phyloP scores from a whole-genome alignment of 2,113 vertebrate genomes.

The Phalacrocorax carbo region DNA sequence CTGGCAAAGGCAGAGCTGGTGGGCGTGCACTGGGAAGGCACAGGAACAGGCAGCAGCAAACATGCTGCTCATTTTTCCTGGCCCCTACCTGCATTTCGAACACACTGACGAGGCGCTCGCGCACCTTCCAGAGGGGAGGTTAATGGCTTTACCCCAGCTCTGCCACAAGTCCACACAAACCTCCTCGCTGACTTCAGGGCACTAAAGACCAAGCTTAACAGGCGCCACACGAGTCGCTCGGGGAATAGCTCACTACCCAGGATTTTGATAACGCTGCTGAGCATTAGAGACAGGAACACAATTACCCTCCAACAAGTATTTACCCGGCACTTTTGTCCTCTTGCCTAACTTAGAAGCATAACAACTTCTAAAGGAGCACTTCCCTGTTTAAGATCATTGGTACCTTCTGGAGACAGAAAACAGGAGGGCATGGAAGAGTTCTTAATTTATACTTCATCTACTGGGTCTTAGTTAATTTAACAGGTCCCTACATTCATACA shows the following conservation, averaged over 20 bases:
- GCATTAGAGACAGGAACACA: background rate
- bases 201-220: background rate
- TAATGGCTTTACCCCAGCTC: background rate
- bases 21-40: background rate
- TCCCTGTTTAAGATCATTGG: background rate
- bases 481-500: background rate
- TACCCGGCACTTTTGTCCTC: background rate
- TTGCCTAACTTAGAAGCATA: background rate
- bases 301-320: background rate
- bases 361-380: background rate
- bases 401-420: background rate
- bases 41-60: background rate
- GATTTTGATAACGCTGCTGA: background rate
- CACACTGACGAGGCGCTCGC: fast-evolving
- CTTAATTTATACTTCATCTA: constrained; percentile 12
- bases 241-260: background rate
- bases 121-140: background rate
- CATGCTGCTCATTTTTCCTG: fast-evolving
- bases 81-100: fast-evolving
- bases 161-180: background rate
- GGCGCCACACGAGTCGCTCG: fast-evolving
- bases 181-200: background rate
- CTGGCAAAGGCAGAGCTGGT: background rate
- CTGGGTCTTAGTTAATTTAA: constrained; percentile 32
- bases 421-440: background rate